These are phyloP conservation scores for Trachelus troglodyta DNA, from an alignment of 2,888 invertebrate genomes.

Conservation along the genomic window DNA sequence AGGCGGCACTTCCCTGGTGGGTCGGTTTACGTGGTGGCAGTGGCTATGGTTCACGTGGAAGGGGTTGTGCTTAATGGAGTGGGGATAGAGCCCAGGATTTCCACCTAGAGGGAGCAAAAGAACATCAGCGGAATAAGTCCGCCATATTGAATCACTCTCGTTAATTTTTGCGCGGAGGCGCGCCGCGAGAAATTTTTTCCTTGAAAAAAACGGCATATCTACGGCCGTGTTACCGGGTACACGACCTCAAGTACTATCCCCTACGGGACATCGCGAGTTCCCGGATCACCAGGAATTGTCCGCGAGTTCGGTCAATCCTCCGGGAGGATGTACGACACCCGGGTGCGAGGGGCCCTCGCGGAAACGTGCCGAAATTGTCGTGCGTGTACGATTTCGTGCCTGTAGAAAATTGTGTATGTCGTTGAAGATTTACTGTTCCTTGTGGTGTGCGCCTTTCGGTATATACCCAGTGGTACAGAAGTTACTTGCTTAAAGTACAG, in stretches of 20 bases:
- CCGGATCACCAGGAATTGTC: background rate
- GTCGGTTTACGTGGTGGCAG: conserved; percentile 27
- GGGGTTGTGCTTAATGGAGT: conserved; percentile 38
- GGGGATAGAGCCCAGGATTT: conserved; percentile 28
- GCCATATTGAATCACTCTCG: conserved; percentile 73
- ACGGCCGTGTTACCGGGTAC: background rate
- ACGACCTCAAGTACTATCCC: background rate
- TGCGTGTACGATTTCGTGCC: conserved; percentile 7
- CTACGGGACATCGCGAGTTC: background rate
- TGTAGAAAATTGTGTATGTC: background rate
- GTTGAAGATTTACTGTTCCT: background rate
- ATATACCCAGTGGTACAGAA: background rate
- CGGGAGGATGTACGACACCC: conserved; percentile 24
- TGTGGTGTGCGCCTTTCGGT: background rate
- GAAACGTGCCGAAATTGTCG: conserved; percentile 18
- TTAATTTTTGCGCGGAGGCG: conserved; percentile 69
- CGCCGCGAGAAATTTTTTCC: conserved; percentile 52
- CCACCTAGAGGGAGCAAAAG: background rate
- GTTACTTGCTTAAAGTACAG: background rate
- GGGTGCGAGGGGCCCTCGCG: conserved; percentile 14
- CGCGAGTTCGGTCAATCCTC: conserved; percentile 1
- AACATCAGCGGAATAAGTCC: conserved; percentile 64
- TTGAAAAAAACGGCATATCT: background rate
- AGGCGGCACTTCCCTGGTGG: conserved; percentile 38
- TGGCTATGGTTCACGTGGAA: background rate